Evolutionary conservation across 1,140 invertebrate genomes (phyloP).

Genomic region (Papilio polytes): DNA sequence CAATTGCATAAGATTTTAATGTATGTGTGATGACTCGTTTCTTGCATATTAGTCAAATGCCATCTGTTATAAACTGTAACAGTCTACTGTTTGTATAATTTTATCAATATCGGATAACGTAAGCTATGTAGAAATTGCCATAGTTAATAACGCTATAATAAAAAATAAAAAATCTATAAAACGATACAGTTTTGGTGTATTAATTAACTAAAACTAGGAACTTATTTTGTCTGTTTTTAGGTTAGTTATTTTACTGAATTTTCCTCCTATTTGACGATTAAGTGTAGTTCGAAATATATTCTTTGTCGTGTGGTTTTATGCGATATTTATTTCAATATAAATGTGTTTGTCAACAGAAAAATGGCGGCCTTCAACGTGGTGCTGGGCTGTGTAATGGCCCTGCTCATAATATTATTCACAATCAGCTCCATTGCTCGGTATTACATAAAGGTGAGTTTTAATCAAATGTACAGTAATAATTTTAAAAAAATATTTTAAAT

Average conservation of each 20-base stretch:
- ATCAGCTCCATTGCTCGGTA: conserved; percentile 81
- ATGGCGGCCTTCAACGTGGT: conserved; percentile 80
- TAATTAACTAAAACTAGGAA: too few relatives aligned
- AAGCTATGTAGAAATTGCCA: background rate
- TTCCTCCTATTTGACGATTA: too few relatives aligned
- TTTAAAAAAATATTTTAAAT: too few relatives aligned
- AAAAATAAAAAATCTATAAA: too few relatives aligned
- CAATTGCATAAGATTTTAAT: background rate
- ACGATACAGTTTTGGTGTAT: background rate
- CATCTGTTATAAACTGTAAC: background rate
- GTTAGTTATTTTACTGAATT: background rate
- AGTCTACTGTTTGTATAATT: background rate
- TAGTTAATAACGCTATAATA: background rate
- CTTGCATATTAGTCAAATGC: background rate
- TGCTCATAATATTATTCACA: conserved; percentile 78
- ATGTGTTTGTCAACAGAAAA: conserved; percentile 42
- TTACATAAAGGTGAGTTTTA: conserved; percentile 77
- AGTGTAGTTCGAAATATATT: too few relatives aligned
- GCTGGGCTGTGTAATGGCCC: conserved; percentile 79
- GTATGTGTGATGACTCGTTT: background rate
- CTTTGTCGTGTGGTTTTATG: background rate
- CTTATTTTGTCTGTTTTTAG: too few relatives aligned
- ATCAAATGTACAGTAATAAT: too few relatives aligned
- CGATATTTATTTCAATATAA: background rate
- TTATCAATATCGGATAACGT: background rate